Evolutionary conservation across 1,140 invertebrate species (phyloP), one percentile per base, ranked within the genome.

Genomic region (Oryctes rhinoceros): DNA sequence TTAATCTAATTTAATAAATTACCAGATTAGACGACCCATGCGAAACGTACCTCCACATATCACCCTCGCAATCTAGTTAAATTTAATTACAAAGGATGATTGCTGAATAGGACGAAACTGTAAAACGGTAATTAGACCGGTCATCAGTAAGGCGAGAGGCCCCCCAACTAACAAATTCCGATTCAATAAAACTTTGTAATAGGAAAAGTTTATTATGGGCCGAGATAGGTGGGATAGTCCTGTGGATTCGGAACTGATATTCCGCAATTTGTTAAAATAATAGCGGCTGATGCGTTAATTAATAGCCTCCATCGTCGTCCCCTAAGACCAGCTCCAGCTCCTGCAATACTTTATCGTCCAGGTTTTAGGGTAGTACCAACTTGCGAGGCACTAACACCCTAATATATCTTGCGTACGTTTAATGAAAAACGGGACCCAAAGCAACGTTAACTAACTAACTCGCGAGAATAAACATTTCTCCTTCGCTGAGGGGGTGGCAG

Each of bases 241-340:
- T 30, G 2, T 2, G 49, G n/a, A 53, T 53, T 53, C 10, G 49
- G 49, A 53, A 53, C 49, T 53, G 49, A 53, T 53, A 53, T 53
- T 44, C 49, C 49, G 49, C n/a, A 53, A 53, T 53, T 53, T 53
- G 49, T 53, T 53, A 53, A 53, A 53, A 53, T 53, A 53, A 53
- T 53, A 15, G 49, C 4, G 49, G 49, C 4, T 53, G 49, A 53
- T 53, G 49, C 49, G 49, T 53, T 53, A 53, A 53, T 53, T 53
- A 53, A 53, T 53, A 53, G 49, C n/a, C 49, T 53, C 47, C 13
- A 53, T 15, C 13, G 9, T 53, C 49, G 13, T 53, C 49, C 49
- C 49, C 11, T 53, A 53, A 53, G 49, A 53, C 13, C 49, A 4
- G 49, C 13, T 53, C 49, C 49, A 13, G 49, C 6, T 53, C 2